These are phyloP conservation scores for Stenopsyche tienmushanensis DNA, from an alignment of 1,140 invertebrate species.

Conservation along the genomic window DNA sequence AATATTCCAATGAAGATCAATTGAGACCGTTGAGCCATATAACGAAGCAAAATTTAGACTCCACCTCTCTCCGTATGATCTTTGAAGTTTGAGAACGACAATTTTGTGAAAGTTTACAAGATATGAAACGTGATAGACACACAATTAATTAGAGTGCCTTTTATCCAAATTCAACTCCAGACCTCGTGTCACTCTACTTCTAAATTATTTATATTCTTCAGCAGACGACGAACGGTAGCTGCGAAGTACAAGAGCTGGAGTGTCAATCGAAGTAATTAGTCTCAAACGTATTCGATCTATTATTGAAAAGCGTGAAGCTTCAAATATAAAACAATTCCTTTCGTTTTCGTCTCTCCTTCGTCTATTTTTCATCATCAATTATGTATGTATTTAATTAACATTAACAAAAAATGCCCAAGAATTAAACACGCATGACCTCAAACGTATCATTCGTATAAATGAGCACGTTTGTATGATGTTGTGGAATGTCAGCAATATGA, in stretches of 20 bases:
- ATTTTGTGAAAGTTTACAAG: not conserved
- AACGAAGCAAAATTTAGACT: not conserved
- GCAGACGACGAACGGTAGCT: too few relatives aligned
- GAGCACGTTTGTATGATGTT: not conserved
- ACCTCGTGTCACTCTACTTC: not conserved
- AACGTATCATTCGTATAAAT: not conserved
- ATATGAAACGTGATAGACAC: not conserved
- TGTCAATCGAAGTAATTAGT: not conserved
- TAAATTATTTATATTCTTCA: not conserved
- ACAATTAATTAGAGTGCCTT: not conserved
- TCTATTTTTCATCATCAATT: too few relatives aligned
- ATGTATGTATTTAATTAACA: too few relatives aligned
- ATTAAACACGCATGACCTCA: not conserved
- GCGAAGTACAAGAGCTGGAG: too few relatives aligned
- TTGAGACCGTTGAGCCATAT: not conserved
- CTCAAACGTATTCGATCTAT: not conserved
- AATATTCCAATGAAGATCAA: not conserved
- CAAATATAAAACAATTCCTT: not conserved
- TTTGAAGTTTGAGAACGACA: not conserved
- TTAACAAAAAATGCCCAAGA: too few relatives aligned
- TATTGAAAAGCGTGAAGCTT: not conserved
- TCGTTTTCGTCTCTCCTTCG: too few relatives aligned
- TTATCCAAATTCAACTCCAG: not conserved
- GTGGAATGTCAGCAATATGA: slow-evolving; percentile 10
- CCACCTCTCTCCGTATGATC: too few relatives aligned